A percentile compares a stretch with the other conserved stretches of the same genome.
phyloP scores from a whole-genome alignment of 1,140 invertebrate genomes.

The Batillaria attramentaria region DNA sequence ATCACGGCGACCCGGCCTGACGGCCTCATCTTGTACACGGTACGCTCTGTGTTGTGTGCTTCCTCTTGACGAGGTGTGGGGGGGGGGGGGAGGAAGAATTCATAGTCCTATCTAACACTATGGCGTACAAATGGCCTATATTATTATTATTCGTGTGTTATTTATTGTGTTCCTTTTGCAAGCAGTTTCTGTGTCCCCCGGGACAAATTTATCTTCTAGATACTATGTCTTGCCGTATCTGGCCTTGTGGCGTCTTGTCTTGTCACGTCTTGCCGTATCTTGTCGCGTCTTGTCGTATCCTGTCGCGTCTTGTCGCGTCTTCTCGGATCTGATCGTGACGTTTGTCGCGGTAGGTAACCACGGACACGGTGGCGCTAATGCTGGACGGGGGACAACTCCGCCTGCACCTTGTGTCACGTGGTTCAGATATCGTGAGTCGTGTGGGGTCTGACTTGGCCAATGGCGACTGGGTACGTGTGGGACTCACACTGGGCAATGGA shows the following conservation, averaged over 20 bases:
- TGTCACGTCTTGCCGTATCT: no score
- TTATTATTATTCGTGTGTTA: no score
- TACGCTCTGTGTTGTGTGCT: constrained; percentile 37
- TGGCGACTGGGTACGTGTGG: constrained; percentile 53
- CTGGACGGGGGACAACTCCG: constrained; percentile 51
- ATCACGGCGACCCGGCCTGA: constrained; percentile 36
- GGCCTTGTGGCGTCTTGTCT: no score
- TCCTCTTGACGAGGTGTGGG: no score
- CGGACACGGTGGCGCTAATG: constrained; percentile 45
- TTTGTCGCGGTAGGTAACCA: constrained; percentile 40
- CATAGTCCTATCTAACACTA: no score
- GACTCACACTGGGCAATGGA: constrained; percentile 33
- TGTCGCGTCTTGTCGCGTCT: not conserved
- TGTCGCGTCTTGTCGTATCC: no score
- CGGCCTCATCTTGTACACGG: constrained; percentile 59
- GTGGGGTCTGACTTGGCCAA: constrained; percentile 42
- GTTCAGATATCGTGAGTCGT: constrained; percentile 38
- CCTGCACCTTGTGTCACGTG: constrained; percentile 50
- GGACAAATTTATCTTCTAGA: no score
- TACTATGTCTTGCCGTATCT: no score
- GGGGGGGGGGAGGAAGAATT: not conserved
- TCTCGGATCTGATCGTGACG: not conserved
- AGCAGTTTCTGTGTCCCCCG: no score
- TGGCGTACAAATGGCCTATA: no score
- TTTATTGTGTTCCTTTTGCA: no score